Evolutionary conservation across 2,888 invertebrate genomes (phyloP).

Genomic region (Tinea trinotella): DNA sequence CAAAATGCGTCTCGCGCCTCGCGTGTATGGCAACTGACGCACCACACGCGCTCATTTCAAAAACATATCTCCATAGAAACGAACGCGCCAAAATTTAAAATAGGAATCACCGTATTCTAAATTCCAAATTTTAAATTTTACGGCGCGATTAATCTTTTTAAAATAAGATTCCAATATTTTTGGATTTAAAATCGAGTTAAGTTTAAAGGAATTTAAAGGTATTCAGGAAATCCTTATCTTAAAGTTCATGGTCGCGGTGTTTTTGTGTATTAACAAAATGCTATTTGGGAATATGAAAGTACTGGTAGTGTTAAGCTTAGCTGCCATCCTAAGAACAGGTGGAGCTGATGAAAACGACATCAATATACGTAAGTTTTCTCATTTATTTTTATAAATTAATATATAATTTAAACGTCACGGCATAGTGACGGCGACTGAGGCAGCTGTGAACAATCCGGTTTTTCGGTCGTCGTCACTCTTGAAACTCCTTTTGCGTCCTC

Average conservation of each 20-base stretch:
- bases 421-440: no score
- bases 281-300: constrained; percentile 28
- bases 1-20: constrained; percentile 53
- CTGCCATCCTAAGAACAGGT: no score
- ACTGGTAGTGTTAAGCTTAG: no score
- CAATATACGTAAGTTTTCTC: no score
- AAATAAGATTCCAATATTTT: no score
- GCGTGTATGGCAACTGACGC: constrained; percentile 28
- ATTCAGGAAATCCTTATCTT: not conserved
- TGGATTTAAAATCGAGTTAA: not conserved
- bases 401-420: no score
- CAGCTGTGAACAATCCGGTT: no score
- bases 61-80: constrained; percentile 37
- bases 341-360: no score
- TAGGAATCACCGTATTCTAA: not conserved
- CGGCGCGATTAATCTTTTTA: not conserved
- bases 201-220: not conserved
- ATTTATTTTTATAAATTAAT: no score
- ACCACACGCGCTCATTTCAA: constrained; percentile 40
- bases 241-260: not conserved
- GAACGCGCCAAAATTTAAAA: constrained; percentile 26
- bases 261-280: not conserved
- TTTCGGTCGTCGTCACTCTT: no score
- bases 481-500: no score
- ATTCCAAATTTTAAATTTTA: not conserved